Evolutionary conservation across 1,140 invertebrate species (phyloP).

Genomic region (Aphelenchoides besseyi): DNA sequence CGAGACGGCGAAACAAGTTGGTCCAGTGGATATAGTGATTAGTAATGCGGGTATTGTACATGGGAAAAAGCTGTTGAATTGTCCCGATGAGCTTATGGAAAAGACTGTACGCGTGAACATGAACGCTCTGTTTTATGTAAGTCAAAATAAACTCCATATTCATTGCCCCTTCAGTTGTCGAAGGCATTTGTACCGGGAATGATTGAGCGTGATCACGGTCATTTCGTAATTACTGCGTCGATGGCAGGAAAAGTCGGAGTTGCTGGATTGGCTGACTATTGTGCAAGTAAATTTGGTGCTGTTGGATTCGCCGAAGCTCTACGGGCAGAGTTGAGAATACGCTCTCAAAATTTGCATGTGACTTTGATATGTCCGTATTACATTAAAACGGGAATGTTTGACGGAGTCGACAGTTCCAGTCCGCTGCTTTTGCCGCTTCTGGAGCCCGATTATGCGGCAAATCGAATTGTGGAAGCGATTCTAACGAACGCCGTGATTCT

Average conservation of each 20-base stretch:
- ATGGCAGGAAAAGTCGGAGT: slow-evolving; percentile 80
- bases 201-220: slow-evolving; percentile 75
- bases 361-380: slow-evolving; percentile 83
- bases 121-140: slow-evolving; percentile 72
- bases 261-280: slow-evolving; percentile 85
- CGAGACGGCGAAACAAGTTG: slow-evolving; percentile 75
- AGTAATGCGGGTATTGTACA: slow-evolving; percentile 53
- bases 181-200: slow-evolving; percentile 78
- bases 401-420: slow-evolving; percentile 74
- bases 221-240: slow-evolving; percentile 89
- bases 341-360: slow-evolving; percentile 74
- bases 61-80: slow-evolving; percentile 72
- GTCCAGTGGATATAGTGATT: slow-evolving; percentile 80
- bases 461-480: slow-evolving; percentile 77
- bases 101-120: slow-evolving; percentile 71
- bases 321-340: slow-evolving; percentile 70
- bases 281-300: slow-evolving; percentile 86
- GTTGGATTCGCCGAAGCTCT: slow-evolving; percentile 86
- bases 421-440: slow-evolving; percentile 76
- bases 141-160: slow-evolving; percentile 34
- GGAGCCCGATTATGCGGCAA: slow-evolving; percentile 79
- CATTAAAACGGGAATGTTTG: slow-evolving; percentile 92
- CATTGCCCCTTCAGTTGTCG: slow-evolving; percentile 64
- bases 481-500: slow-evolving; percentile 75
- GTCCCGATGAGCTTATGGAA: slow-evolving; percentile 72